Evolutionary conservation across 2,113 vertebrate genomes (phyloP).

Genomic region (Neomonachus schauinslandi): DNA sequence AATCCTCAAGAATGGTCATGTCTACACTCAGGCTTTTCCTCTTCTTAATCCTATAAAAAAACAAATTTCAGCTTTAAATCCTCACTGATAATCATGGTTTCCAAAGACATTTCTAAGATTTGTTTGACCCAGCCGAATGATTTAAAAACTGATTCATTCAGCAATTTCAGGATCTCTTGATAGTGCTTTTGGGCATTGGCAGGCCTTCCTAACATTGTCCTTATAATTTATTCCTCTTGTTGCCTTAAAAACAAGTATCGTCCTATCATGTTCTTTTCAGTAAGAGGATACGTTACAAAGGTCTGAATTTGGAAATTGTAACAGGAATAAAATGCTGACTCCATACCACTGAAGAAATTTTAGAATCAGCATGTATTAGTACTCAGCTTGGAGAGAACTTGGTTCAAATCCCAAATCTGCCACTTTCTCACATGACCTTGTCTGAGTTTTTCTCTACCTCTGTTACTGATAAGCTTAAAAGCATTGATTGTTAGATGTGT

Average conservation of each 20-base stretch:
- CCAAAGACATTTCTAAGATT: constrained; percentile 29
- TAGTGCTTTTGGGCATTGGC: not conserved
- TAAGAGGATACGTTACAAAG: not conserved
- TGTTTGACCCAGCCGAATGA: not conserved
- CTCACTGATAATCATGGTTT: not conserved
- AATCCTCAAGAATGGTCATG: not conserved
- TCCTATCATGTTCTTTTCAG: not conserved
- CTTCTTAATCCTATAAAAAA: not conserved
- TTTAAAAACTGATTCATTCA: constrained; percentile 27
- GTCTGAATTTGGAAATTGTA: constrained; percentile 32
- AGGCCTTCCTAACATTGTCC: not conserved
- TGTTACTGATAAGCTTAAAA: not conserved
- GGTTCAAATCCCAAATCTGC: not conserved
- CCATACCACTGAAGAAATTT: not conserved
- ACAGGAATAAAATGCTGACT: constrained; percentile 8
- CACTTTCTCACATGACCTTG: not conserved
- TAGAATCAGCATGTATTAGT: not conserved
- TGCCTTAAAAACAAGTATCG: not conserved
- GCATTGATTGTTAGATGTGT: not conserved
- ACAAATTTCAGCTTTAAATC: not conserved
- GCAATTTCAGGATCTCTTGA: not conserved
- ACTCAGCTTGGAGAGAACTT: not conserved
- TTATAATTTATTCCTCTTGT: not conserved
- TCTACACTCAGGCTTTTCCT: not conserved
- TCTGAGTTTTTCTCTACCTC: not conserved